Base-by-base conservation (phyloP, 2,888 invertebrate species). In the Antheraea assamensis region DNA sequence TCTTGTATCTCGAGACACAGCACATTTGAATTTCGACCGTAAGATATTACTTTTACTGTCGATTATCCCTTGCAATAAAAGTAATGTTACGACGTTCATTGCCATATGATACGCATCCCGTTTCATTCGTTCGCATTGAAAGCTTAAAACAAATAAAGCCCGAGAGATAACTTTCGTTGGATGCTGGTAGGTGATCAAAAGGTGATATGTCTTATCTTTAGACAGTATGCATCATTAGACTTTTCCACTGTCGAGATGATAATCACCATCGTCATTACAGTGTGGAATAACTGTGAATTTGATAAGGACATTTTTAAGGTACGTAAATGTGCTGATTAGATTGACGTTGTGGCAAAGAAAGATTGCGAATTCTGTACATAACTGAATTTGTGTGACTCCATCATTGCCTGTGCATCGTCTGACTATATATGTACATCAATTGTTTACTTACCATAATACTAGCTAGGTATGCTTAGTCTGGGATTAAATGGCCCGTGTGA, bases 91-190 rank as follows among this genome's bases (percentile, higher is more conserved):
- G 85, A 76, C 81, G 76, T 89, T 88, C 77, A 68, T 49, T 13
- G 84, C 85, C 84, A 87, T 79, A 78, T 76, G 82, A 88, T 86
- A 89, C 77, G 79, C 84, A 88, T 90, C 86, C 90, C 89, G 92
- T 94, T 93, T 93, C 93, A 90, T 88, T 93, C 92, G 90, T 89
- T 88, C 92, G 86, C 90, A 92, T 90, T 92, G 92, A 90, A 90
- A 91, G 92, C 92, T 92, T 92, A 91, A 93, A 93, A 94, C 93
- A 94, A 93, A 94, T 94, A 93, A 93, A 93, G 90, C 89, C 87
- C 85, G 85, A 81, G 80, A 90, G 93, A 94, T 93, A 94, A 93
- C 91, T 89, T 92, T 89, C 88, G 82, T 84, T 82, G 82, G 87
- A 88, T 85, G 85, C 83, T 87, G 86, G 83, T 84, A 87, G 87